Evolutionary conservation across 2,113 vertebrate species (phyloP).

Genomic region (Tricholaema leucomelas): DNA sequence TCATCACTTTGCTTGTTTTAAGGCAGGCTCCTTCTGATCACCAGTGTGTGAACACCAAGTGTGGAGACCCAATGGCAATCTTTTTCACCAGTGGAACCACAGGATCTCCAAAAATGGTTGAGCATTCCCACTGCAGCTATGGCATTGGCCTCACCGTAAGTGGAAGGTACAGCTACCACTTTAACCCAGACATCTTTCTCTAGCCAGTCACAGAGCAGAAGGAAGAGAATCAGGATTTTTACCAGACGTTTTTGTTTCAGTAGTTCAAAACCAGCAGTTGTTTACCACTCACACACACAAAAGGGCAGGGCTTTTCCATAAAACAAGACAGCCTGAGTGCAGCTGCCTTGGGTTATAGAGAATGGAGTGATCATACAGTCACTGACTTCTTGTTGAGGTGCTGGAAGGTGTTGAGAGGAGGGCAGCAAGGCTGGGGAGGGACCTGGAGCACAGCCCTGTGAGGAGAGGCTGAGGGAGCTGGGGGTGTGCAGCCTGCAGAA

Average conservation of each 20-base stretch:
- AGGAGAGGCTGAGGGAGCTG: too few species aligned
- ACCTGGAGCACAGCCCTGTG: too few species aligned
- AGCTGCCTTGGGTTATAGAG: not conserved
- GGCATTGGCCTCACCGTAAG: slow-evolving; percentile 78
- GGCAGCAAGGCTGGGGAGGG: too few species aligned
- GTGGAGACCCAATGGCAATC: slow-evolving; percentile 79
- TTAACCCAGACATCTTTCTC: not conserved
- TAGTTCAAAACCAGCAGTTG: not conserved
- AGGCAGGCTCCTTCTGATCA: slow-evolving; percentile 75
- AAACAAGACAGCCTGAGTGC: not conserved
- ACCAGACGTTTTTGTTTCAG: not conserved
- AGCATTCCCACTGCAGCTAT: slow-evolving; percentile 81
- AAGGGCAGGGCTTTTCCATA: not conserved
- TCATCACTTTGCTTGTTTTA: not conserved
- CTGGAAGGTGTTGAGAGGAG: too few species aligned
- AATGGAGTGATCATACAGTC: not conserved
- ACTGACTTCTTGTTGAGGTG: not conserved
- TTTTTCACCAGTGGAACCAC: slow-evolving; percentile 86
- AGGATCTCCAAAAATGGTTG: slow-evolving; percentile 81
- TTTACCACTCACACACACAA: not conserved
- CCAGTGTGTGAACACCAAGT: slow-evolving; percentile 74
- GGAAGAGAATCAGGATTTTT: not conserved
- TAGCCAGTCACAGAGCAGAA: not conserved
- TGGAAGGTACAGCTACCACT: slow-evolving; percentile 74
- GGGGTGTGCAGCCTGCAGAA: too few species aligned